These are phyloP conservation scores for Acinonyx jubatus DNA, from an alignment of 2,113 vertebrate species.

Conservation along the genomic window DNA sequence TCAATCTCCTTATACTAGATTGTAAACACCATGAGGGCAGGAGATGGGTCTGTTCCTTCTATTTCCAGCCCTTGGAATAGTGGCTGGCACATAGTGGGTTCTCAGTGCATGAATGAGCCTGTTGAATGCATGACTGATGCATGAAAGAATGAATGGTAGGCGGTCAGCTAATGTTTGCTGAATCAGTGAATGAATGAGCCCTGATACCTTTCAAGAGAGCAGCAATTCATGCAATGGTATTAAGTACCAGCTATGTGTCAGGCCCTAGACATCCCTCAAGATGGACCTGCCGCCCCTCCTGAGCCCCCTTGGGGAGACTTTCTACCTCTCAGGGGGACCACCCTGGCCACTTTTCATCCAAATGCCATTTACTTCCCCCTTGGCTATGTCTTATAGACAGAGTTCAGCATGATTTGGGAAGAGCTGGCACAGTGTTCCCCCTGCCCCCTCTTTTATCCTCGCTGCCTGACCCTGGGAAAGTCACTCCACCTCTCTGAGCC, in stretches of 20 bases:
- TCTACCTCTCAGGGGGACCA: not conserved
- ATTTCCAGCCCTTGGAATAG: not conserved
- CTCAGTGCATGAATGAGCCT: not conserved
- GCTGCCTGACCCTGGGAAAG: not conserved
- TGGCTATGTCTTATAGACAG: not conserved
- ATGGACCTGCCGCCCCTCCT: not conserved
- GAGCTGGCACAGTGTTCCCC: not conserved
- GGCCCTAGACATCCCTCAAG: not conserved
- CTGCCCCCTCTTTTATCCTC: not conserved
- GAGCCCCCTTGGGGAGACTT: not conserved
- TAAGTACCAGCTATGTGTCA: not conserved
- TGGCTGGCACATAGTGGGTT: not conserved
- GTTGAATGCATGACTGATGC: not conserved
- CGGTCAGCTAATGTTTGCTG: not conserved
- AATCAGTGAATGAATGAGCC: not conserved
- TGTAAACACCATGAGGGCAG: not conserved
- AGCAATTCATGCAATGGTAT: not conserved
- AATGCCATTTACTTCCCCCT: not conserved
- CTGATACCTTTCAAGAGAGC: not conserved
- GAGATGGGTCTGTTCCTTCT: not conserved
- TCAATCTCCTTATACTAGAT: not conserved
- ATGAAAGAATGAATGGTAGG: not conserved
- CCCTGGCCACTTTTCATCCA: not conserved
- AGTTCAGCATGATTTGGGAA: not conserved
- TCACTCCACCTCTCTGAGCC: not conserved